A percentile compares a stretch with the other conserved stretches of the same genome.
phyloP scores from a whole-genome alignment of 2,113 vertebrate species.

The Callocephalon fimbriatum region DNA sequence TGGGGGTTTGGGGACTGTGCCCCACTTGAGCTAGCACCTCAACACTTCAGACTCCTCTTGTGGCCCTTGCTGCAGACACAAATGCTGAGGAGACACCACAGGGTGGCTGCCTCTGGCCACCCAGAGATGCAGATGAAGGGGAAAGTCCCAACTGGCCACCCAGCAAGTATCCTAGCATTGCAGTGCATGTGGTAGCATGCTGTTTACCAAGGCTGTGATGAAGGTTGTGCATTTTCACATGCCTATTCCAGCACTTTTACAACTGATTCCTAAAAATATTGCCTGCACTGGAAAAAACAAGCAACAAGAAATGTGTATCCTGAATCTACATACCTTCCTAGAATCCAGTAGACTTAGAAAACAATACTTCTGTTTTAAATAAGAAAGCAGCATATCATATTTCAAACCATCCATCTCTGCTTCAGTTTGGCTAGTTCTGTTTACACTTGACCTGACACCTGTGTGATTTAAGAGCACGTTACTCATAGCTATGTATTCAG shows the following conservation, averaged over 20 bases:
- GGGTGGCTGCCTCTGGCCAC: background rate
- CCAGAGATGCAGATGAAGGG: background rate
- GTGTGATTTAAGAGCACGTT: background rate
- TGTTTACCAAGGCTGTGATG: background rate
- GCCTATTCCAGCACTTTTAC: background rate
- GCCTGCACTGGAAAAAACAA: background rate
- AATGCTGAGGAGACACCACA: background rate
- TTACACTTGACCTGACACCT: background rate
- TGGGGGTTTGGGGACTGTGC: background rate
- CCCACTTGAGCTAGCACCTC: background rate
- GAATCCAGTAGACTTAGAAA: background rate
- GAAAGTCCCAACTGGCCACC: background rate
- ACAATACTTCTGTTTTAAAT: background rate
- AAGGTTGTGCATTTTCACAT: background rate
- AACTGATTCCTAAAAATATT: background rate
- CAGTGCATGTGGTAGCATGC: background rate
- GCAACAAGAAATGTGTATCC: background rate
- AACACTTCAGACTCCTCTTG: background rate
- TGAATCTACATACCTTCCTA: background rate
- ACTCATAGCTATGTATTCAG: background rate
- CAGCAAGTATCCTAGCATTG: background rate
- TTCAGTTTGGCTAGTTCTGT: background rate
- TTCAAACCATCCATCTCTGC: accelerated
- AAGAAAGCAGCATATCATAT: background rate
- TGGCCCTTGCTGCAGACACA: accelerated